A percentile compares a stretch with the other conserved stretches of the same genome.
Evolutionary conservation across 1,140 invertebrate genomes (phyloP).

Genomic region (Drosophila lacertosa): DNA sequence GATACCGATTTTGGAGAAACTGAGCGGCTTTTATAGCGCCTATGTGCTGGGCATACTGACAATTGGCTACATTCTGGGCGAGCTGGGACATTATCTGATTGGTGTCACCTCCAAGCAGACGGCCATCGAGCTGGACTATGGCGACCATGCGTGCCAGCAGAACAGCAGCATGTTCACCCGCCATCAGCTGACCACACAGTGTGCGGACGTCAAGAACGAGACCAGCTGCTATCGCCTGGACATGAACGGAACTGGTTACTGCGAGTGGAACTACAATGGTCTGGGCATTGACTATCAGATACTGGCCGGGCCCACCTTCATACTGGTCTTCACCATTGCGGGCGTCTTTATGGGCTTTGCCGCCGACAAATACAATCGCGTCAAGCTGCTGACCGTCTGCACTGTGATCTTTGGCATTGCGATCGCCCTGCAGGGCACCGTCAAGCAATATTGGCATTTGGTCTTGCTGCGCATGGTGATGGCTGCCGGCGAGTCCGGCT

Average conservation of each 20-base stretch:
- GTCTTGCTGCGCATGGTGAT: slow-evolving; percentile 93
- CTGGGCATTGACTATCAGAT: slow-evolving; percentile 96
- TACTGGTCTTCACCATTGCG: slow-evolving; percentile 94
- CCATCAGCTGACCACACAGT: slow-evolving; percentile 87
- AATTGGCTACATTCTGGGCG: slow-evolving; percentile 92
- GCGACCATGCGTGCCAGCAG: slow-evolving; percentile 93
- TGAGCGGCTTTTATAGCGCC: slow-evolving; percentile 89
- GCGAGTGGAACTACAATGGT: slow-evolving; percentile 97
- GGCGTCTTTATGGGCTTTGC: slow-evolving; percentile 93
- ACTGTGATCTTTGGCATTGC: slow-evolving; percentile 92
- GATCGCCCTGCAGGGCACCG: slow-evolving; percentile 92
- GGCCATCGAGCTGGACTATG: slow-evolving; percentile 93
- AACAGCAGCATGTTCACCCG: slow-evolving; percentile 87
- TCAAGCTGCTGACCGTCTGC: slow-evolving; percentile 90
- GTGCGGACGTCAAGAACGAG: slow-evolving; percentile 84
- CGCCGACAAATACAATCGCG: slow-evolving; percentile 92
- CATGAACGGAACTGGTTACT: slow-evolving; percentile 89
- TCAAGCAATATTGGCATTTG: slow-evolving; percentile 95
- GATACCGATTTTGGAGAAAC: slow-evolving; percentile 85
- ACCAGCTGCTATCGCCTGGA: slow-evolving; percentile 87
- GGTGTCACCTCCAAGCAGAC: slow-evolving; percentile 94
- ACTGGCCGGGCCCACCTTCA: slow-evolving; percentile 95
- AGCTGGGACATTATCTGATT: slow-evolving; percentile 94
- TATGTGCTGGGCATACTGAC: slow-evolving; percentile 92
- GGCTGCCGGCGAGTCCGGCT: slow-evolving; percentile 94